Percentiles rank a stretch among this genome's conserved stretches.
Evolutionary conservation across 2,113 vertebrate species (phyloP).

Genomic region (Physeter macrocephalus): DNA sequence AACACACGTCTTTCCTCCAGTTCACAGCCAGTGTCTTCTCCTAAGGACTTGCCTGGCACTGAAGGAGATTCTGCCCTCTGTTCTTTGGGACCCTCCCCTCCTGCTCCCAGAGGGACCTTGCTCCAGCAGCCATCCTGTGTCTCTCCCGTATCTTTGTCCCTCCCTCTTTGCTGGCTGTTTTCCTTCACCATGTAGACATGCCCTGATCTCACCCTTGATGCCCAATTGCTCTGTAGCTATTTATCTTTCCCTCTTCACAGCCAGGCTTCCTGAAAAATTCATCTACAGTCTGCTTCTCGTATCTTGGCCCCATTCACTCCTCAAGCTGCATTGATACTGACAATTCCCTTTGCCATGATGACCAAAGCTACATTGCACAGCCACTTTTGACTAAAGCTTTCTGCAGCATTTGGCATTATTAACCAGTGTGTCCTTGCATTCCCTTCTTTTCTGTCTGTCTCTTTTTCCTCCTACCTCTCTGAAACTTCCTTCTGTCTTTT

Average conservation of each 20-base stretch:
- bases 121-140: not conserved
- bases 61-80: not conserved
- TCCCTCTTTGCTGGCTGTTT: not conserved
- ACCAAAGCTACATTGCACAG: not conserved
- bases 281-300: not conserved
- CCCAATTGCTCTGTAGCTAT: not conserved
- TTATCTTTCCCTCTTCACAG: not conserved
- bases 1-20: not conserved
- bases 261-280: not conserved
- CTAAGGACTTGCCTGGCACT: not conserved
- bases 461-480: not conserved
- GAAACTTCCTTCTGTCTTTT: not conserved
- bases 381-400: not conserved
- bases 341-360: rapidly evolving
- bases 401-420: not conserved
- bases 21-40: not conserved
- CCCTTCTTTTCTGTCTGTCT: not conserved
- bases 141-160: not conserved
- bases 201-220: not conserved
- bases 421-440: not conserved
- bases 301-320: not conserved
- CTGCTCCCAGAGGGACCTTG: not conserved
- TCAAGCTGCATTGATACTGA: not conserved
- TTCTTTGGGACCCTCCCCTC: not conserved
- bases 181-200: not conserved